Base-by-base conservation (phyloP, 2,797 vertebrate species). In the Hipposideros larvatus region DNA sequence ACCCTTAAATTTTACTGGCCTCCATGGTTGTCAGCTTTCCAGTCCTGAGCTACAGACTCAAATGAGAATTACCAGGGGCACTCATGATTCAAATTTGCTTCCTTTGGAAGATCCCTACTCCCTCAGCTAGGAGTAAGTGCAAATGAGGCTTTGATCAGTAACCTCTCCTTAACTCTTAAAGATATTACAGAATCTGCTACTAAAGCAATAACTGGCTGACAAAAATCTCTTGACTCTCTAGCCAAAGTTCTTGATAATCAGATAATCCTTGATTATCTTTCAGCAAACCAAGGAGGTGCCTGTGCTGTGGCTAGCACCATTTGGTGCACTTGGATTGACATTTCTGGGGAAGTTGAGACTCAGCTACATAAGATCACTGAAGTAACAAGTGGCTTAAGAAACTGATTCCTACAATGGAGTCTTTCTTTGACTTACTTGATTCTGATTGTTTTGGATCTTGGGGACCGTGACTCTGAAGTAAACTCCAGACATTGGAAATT, bases 301-400 rank as follows among this genome's bases (percentile, higher is more conserved):
- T 65, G 4, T 73, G 55, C 28, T 65, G 34, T 74, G 37, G 66
- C 65, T 16, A 82, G 10, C 21, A 65, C 34, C 31, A 21, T 28
- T 53, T 73, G 57, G 11, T 22, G 22, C 34, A 63, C 34, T 43
- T 41, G 10, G 14, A 41, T 78, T 53, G 26, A 31, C 21, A 18
- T 41, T 24, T 41, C 26, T 18, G 61, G 48, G 28, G 34, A 79
- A 26, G 9, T 22, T 43, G 26, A 68, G 19, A 43, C 6, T 73
- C 55, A 31, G 11, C 22, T 88, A 74, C 16, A 7, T 88, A 34
- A 73, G 48, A 82, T 82, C 48, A 65, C 22, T 28, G 28, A 65
- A 88, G 34, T 74, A 80, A 28, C 55, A 75, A 55, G 31, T 82
- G 28, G 28, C 16, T 80, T 87, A 87, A 93, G 85, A 73, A 87